Percentiles rank a stretch among this genome's conserved stretches.
Conservation (phyloP, 1,140 invertebrate species). For the Oncopodura yosiiana region DNA sequence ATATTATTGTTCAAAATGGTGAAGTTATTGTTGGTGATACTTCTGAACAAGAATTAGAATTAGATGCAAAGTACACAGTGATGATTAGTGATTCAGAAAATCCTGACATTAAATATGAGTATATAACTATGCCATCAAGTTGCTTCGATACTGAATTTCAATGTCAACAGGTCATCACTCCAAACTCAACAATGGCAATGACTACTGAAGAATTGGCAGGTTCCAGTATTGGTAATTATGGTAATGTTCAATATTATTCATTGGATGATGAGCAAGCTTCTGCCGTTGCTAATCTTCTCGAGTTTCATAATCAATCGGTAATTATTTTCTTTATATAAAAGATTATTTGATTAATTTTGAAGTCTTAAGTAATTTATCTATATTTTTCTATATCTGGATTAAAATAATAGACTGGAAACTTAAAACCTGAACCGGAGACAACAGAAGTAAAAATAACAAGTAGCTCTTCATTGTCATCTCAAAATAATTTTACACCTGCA, state of each 20-base stretch:
- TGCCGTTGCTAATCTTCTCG: slow-evolving; percentile 5
- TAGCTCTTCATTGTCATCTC: not conserved
- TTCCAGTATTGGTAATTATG: too few relatives aligned
- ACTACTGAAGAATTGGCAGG: too few relatives aligned
- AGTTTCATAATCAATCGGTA: slow-evolving; percentile 11
- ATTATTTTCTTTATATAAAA: not conserved
- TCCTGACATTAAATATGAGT: too few relatives aligned
- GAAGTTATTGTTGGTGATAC: too few relatives aligned
- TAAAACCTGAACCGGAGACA: not conserved
- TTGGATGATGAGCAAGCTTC: slow-evolving; percentile 3
- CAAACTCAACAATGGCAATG: too few relatives aligned
- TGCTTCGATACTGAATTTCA: too few relatives aligned
- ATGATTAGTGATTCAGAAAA: too few relatives aligned
- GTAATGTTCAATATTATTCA: not conserved
- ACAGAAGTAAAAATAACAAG: not conserved
- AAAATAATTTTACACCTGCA: not conserved
- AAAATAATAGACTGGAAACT: not conserved
- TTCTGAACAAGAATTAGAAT: too few relatives aligned
- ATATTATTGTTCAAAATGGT: too few relatives aligned
- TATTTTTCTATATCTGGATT: not conserved
- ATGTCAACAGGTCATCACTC: too few relatives aligned
- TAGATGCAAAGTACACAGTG: too few relatives aligned
- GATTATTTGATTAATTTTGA: not conserved
- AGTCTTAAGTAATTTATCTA: not conserved
- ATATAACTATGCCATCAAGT: too few relatives aligned